Conservation (phyloP, 2,113 vertebrate species). For the Pelecanoides urinatrix region DNA sequence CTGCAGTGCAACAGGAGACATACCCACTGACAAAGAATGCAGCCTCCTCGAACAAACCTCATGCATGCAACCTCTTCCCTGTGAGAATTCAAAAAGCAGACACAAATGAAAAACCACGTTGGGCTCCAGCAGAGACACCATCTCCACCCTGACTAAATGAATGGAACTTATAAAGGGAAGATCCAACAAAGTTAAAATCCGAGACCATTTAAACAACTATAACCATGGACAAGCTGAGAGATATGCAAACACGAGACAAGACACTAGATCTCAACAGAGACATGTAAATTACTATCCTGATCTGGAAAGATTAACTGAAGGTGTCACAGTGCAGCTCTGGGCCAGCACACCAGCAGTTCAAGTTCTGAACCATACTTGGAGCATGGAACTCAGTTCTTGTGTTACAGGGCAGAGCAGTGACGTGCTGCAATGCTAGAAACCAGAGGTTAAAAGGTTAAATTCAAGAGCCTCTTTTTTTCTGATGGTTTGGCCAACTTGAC, state of each 20-base stretch:
- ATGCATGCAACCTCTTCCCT: background rate
- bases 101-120: background rate
- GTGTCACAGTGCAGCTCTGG: slow-evolving; percentile 39
- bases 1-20: background rate
- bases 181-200: slow-evolving; percentile 54
- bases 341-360: slow-evolving; percentile 50
- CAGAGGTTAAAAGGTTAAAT: slow-evolving; percentile 13
- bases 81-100: background rate
- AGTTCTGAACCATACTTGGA: slow-evolving; percentile 41
- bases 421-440: background rate
- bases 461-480: background rate
- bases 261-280: slow-evolving; percentile 54
- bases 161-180: slow-evolving; percentile 43
- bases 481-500: background rate
- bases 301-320: slow-evolving; percentile 62
- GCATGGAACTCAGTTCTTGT: slow-evolving; percentile 17
- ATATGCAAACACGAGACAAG: slow-evolving; percentile 50
- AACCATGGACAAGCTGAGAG: slow-evolving; percentile 51
- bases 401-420: background rate
- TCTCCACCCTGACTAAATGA: slow-evolving; percentile 19
- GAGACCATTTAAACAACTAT: slow-evolving; percentile 45
- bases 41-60: background rate
- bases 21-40: background rate
- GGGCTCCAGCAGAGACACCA: background rate
- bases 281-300: slow-evolving; percentile 57